A percentile compares a stretch with the other conserved stretches of the same genome.
These are phyloP conservation scores for Micromesistius poutassou DNA, from an alignment of 2,797 vertebrate species.

Conservation along the genomic window DNA sequence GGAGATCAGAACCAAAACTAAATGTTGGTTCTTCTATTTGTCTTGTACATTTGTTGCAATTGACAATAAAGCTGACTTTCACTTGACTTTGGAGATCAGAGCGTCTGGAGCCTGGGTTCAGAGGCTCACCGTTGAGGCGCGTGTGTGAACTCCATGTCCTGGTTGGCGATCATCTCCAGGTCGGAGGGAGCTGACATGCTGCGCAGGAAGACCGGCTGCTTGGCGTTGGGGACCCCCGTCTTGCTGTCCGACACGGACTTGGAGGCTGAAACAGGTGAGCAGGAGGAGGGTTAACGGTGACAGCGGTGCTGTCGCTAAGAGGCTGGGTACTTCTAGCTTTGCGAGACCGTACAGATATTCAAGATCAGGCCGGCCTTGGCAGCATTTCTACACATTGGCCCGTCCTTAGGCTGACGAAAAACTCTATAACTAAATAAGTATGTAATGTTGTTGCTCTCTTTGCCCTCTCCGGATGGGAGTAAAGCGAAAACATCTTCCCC, in stretches of 20 bases:
- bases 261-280: conserved; percentile 74
- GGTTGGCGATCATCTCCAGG: conserved; percentile 96
- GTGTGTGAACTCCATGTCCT: conserved; percentile 92
- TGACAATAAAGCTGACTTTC: too few species aligned
- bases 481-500: neutral
- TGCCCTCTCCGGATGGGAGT: neutral
- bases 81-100: too few species aligned
- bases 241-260: conserved; percentile 93
- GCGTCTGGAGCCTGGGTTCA: too few species aligned
- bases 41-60: too few species aligned
- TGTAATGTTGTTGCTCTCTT: neutral
- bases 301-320: neutral
- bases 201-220: conserved; percentile 95
- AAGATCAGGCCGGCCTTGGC: neutral
- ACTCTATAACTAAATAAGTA: neutral
- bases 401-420: neutral
- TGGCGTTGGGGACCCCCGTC: conserved; percentile 82
- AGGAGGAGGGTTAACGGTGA: neutral
- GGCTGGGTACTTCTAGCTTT: neutral
- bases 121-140: conserved; percentile 80
- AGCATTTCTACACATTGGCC: neutral
- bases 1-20: too few species aligned
- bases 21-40: too few species aligned
- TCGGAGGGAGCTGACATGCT: conserved; percentile 99
- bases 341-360: neutral